Evolutionary conservation across 2,888 invertebrate genomes (phyloP), one percentile per base, ranked within the genome.

Genomic region (Tanypteryx hageni): DNA sequence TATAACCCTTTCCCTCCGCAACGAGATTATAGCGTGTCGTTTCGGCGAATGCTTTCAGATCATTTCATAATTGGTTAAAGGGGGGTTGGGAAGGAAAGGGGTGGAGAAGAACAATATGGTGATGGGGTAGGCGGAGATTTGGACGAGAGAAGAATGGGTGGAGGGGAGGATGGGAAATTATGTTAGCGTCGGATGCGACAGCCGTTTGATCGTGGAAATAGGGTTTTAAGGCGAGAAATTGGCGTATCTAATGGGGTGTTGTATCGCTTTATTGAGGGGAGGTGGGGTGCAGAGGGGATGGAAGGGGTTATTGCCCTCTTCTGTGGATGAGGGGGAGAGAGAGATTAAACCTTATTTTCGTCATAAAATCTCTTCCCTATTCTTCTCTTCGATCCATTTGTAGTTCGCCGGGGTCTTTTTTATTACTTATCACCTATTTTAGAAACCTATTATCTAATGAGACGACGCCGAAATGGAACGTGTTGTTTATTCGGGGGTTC

Each of bases 251-350:
- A 68, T 68, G 68, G 68, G 22, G 68, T 68, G 68, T 68, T 18
- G 68, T 68, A 68, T 68, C 68, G 10, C 68, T 68, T 68, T 68
- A 68, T 68, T 68, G 68, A 18, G 68, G 68, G 68, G n/a, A 14
- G 64, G n/a, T 9, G 16, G 64, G 1, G 1, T 44, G 5, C 1
- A 5, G 68, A 18, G 68, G 68, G 68, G n/a, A 64, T 16, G n/a
- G 64, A n/a, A n/a, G 64, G n/a, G n/a, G 1, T n/a, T 68, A 68
- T 68, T 68, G n/a, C n/a, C 68, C 68, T n/a, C 13, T 10, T 18
- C 18, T n/a, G 68, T 64, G 64, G 16, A 64, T n/a, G 16, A 64
- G 22, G 5, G 44, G 44, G 68, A 22, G n/a, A 4, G n/a, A 4
- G n/a, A 11, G 68, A 3, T 68, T 68, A 68, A 68, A 68, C 68